Conservation (phyloP, 2,113 vertebrate species). For the Rhegmatorhina hoffmannsi region DNA sequence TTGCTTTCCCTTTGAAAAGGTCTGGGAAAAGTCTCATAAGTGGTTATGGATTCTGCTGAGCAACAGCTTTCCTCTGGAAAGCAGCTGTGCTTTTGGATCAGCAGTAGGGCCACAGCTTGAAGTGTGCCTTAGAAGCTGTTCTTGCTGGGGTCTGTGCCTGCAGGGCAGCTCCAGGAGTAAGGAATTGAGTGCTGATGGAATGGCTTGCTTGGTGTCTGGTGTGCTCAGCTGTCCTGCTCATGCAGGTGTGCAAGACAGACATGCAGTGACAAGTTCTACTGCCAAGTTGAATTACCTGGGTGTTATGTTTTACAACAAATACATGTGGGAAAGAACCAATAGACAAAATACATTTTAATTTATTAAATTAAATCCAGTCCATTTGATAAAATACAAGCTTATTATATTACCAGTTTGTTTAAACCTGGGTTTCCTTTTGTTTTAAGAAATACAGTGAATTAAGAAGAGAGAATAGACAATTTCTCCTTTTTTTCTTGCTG, state of each 20-base stretch:
- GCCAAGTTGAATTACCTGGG: not conserved
- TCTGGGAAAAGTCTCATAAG: not conserved
- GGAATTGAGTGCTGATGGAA: not conserved
- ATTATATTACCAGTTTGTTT: constrained; percentile 5
- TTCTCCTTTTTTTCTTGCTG: not conserved
- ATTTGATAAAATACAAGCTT: constrained; percentile 55
- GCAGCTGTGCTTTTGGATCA: not conserved
- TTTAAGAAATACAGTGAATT: constrained; percentile 55
- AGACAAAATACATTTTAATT: constrained; percentile 46
- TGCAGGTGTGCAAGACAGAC: not conserved
- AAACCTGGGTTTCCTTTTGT: not conserved
- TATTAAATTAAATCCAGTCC: constrained; percentile 52
- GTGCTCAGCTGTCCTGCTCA: not conserved
- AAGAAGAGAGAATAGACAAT: constrained; percentile 40
- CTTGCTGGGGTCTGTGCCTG: not conserved
- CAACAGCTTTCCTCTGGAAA: not conserved
- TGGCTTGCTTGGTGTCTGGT: no score
- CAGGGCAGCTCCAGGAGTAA: not conserved
- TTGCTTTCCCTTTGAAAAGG: not conserved
- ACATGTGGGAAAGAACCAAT: not conserved
- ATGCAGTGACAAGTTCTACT: not conserved
- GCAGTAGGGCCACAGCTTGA: not conserved
- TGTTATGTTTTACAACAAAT: not conserved
- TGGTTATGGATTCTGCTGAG: not conserved
- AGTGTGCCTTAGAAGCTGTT: not conserved